Evolutionary conservation across 2,113 vertebrate genomes (phyloP).

Genomic region (Carollia perspicillata): DNA sequence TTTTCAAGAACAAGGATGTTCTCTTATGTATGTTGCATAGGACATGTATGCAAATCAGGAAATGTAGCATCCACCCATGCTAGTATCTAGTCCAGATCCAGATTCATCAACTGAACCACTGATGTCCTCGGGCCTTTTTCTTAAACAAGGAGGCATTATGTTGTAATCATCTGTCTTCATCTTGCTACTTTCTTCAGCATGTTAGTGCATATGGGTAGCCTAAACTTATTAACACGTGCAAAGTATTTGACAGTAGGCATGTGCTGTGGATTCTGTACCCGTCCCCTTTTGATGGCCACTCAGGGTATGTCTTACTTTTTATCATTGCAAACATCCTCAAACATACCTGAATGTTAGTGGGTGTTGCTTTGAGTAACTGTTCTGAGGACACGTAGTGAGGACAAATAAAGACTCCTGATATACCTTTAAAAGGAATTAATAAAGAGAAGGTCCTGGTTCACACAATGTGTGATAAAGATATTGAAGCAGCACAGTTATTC

Average conservation of each 20-base stretch:
- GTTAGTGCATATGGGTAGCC: neutral
- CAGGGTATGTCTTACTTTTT: neutral
- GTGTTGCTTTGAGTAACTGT: neutral
- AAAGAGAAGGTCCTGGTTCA: neutral
- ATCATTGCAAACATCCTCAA: neutral
- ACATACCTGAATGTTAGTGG: neutral
- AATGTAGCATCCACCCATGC: neutral
- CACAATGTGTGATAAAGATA: neutral
- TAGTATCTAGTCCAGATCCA: neutral
- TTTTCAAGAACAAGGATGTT: neutral
- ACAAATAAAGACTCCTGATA: neutral
- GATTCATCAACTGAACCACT: neutral
- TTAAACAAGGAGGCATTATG: neutral
- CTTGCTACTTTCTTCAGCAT: neutral
- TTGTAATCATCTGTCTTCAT: neutral
- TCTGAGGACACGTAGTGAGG: neutral
- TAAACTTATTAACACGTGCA: fast-evolving
- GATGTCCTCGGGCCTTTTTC: neutral
- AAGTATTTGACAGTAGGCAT: too few species aligned
- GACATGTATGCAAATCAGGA: neutral
- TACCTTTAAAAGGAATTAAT: neutral
- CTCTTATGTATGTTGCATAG: neutral
- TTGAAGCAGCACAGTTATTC: neutral
- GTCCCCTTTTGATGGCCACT: neutral
- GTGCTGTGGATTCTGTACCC: fast-evolving